Base-by-base conservation (phyloP, 2,888 invertebrate species). In the Emesis furor region DNA sequence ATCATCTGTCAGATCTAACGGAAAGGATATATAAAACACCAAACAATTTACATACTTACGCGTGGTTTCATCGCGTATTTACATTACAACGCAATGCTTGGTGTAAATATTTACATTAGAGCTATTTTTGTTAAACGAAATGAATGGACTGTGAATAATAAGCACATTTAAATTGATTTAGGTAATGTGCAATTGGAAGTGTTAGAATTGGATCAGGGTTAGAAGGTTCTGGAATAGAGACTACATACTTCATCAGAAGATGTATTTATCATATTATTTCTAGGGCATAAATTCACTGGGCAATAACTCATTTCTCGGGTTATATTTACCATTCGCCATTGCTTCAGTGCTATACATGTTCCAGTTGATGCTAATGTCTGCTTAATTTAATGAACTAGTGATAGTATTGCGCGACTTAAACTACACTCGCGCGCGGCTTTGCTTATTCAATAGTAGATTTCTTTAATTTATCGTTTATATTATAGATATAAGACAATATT, bases 51-150 rank as follows among this genome's bases (percentile, higher is more conserved):
- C 65, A 14, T 46, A 65, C 65, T 65, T 30, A 65, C 65, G 30
- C 30, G 32, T 32, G 65, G 65, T 65, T 65, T 65, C 65, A 32
- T 46, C 46, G 46, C 0, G 62, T 65, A 65, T 65, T 65, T 65
- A 65, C 30, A 65, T 65, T 65, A 65, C 32, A 32, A 46, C 46
- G 46, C 46, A 46, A 62, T 62, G 30, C 24, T 24, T 62, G 17
- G 30, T 62, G 30, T 65, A 65, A 65, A 65, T 65, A 65, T 65
- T 65, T 65, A 35, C 67, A 32, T 35, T 35, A 67, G 17, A n/a
- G 67, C n/a, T 67, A 67, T 67, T 67, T 65, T 67, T 67, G 67
- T 67, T 67, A 32, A 32, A 67, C 67, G 35, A 67, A 67, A 67
- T 67, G 35, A 67, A 67, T 67, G 14, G 35, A 67, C 14, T 35